Evolutionary conservation across 2,113 vertebrate genomes (phyloP), one percentile per base, ranked within the genome.

Genomic region (Odontophorus gujanensis): DNA sequence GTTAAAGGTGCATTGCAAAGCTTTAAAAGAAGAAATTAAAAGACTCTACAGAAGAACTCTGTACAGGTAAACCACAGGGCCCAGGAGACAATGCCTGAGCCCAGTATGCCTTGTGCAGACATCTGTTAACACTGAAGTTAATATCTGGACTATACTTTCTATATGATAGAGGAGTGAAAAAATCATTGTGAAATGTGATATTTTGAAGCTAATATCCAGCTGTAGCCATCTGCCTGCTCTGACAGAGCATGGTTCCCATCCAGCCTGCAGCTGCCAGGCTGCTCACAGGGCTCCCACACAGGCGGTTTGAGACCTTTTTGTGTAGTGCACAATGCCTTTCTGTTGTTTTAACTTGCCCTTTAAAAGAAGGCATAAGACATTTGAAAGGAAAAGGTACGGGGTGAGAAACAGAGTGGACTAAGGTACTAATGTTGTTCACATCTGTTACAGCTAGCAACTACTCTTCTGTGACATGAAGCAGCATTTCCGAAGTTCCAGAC

Each of bases 1-100:
- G 0, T 91, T 92, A 91, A 91, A 91, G 81, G 86, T 66, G 48
- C 72, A 90, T 34, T 87, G 74, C 95, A 95, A 90, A 93, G 88
- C 86, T 85, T 90, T 84, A 32, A 66, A 86, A 76, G 32, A 86
- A 81, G 19, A 61, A 78, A 36, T 32, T 57, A 20, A 57, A 57
- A 57, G 28, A 32, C 28, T 32, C 6, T 38, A 7, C 17, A 26
- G 45, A 32, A 51, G 30, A 45, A 48, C 10, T 88, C 36, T 47
- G 2, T 38, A 20, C 0, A 1, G 17, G 38, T 66, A 30, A 57
- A 72, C 42, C 34, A 4, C 25, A 47, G 34, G 7, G 50, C 11
- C 40, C 11, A 1, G 30, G 61, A 72, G 32, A 13, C 22, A 51
- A 71, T 76, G 28, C 4, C 19, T 5, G 14, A 36, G 32, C 77